Evolutionary conservation across 2,888 invertebrate genomes (phyloP).

Genomic region (Protophormia terraenovae): DNA sequence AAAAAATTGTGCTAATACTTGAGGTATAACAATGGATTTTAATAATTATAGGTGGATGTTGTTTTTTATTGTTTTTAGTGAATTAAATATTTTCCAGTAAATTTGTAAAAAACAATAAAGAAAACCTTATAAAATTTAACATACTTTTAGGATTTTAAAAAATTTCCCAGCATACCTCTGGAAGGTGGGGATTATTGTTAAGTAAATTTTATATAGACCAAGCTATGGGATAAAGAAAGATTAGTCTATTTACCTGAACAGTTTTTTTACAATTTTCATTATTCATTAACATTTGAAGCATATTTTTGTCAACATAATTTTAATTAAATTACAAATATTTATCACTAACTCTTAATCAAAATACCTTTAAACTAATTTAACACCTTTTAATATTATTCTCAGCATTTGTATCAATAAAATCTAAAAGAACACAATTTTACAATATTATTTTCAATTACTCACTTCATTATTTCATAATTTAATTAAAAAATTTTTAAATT

Average conservation of each 20-base stretch:
- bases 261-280: no score
- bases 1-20: constrained; percentile 25
- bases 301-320: no score
- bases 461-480: constrained; percentile 45
- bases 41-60: not conserved
- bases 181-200: no score
- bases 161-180: not conserved
- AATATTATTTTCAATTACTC: constrained; percentile 40
- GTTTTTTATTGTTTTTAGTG: not conserved
- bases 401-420: not conserved
- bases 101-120: not conserved
- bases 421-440: not conserved
- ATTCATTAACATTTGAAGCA: no score
- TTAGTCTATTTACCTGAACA: no score
- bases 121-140: not conserved
- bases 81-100: constrained; percentile 9
- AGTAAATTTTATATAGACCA: no score
- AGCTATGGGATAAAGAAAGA: no score
- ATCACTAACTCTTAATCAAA: not conserved
- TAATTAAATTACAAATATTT: no score
- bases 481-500: constrained; percentile 24
- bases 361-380: not conserved
- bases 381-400: not conserved
- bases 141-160: not conserved
- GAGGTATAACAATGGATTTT: constrained; percentile 4